phyloP scores from a whole-genome alignment of 2,113 vertebrate species.

The Carettochelys insculpta region DNA sequence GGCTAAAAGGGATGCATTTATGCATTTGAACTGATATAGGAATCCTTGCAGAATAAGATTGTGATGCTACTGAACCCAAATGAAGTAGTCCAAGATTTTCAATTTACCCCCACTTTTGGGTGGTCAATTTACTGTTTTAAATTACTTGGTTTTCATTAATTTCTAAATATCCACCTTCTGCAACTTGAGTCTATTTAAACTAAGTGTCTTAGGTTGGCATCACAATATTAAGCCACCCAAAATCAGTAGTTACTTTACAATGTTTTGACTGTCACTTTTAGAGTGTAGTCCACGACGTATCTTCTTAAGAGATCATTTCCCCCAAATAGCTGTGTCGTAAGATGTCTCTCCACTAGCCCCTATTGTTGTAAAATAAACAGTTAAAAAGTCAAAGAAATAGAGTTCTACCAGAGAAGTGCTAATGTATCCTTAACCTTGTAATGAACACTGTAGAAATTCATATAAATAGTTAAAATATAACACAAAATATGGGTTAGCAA shows the following conservation, averaged over 20 bases:
- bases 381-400: not conserved
- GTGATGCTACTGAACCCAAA: not conserved
- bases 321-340: not conserved
- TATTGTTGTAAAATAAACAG: not conserved
- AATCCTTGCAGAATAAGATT: slow-evolving; percentile 12
- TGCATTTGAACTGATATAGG: slow-evolving; percentile 10
- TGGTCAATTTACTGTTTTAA: not conserved
- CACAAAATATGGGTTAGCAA: not conserved
- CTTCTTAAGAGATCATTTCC: not conserved
- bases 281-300: not conserved
- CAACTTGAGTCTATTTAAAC: not conserved
- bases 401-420: not conserved
- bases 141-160: slow-evolving; percentile 6
- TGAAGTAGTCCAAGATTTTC: not conserved
- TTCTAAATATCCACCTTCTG: slow-evolving; percentile 1
- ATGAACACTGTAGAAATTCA: slow-evolving; percentile 14
- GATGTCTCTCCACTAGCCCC: not conserved
- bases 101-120: not conserved
- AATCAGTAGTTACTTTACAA: not conserved
- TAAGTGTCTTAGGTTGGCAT: not conserved
- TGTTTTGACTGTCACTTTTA: not conserved
- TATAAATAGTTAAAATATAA: not conserved
- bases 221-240: not conserved
- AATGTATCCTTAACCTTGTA: not conserved
- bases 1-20: not conserved